phyloP scores from a whole-genome alignment of 2,888 invertebrate genomes.

The Gnatocerus cornutus region DNA sequence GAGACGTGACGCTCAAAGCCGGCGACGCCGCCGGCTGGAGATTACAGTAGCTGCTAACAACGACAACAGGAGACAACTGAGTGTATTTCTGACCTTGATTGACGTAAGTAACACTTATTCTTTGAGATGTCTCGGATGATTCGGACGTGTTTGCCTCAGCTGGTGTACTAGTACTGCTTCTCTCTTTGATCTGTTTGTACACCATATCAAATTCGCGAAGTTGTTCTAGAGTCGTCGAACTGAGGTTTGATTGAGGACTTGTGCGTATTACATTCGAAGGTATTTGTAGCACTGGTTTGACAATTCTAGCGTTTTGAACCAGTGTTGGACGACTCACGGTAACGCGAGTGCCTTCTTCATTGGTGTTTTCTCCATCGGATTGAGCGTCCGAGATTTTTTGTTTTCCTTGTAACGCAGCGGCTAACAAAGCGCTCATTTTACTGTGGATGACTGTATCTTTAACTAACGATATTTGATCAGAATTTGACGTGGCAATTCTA shows the following conservation, averaged over 20 bases:
- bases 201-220: slow-evolving; percentile 87
- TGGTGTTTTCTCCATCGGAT: slow-evolving; percentile 54
- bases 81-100: slow-evolving; percentile 72
- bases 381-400: slow-evolving; percentile 61
- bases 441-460: slow-evolving; percentile 71
- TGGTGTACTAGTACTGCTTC: slow-evolving; percentile 75
- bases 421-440: slow-evolving; percentile 71
- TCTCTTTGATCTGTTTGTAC: slow-evolving; percentile 85
- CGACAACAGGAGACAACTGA: slow-evolving; percentile 73
- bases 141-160: slow-evolving; percentile 60
- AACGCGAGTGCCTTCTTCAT: slow-evolving; percentile 57
- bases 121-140: slow-evolving; percentile 67
- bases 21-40: slow-evolving; percentile 73
- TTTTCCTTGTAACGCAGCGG: slow-evolving; percentile 70
- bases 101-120: slow-evolving; percentile 74
- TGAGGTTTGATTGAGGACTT: slow-evolving; percentile 78
- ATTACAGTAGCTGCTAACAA: slow-evolving; percentile 74
- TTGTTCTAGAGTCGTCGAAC: slow-evolving; percentile 85
- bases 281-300: slow-evolving; percentile 75
- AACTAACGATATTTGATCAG: slow-evolving; percentile 69
- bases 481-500: slow-evolving; percentile 69
- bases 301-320: slow-evolving; percentile 75
- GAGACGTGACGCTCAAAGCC: slow-evolving; percentile 74
- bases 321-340: slow-evolving; percentile 71
- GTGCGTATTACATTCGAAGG: slow-evolving; percentile 77